These are phyloP conservation scores for Drosophila pruinosa DNA, from an alignment of 1,140 invertebrate genomes.

Conservation along the genomic window DNA sequence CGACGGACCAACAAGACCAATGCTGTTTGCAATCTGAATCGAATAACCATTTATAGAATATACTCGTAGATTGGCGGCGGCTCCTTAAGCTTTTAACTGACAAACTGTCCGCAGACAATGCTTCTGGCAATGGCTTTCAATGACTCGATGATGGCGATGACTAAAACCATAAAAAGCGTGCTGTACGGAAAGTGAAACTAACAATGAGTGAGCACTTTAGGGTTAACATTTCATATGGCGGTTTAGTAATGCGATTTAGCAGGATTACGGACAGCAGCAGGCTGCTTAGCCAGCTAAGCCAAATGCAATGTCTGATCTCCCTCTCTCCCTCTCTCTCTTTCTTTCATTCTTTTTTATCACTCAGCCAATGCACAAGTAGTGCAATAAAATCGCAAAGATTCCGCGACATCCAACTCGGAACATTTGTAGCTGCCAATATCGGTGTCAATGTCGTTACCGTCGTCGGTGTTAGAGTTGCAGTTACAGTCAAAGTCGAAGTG, in stretches of 20 bases:
- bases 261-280: slow-evolving; percentile 78
- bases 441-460: neutral
- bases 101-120: slow-evolving; percentile 33
- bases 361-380: slow-evolving; percentile 5
- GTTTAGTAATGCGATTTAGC: slow-evolving; percentile 82
- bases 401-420: slow-evolving; percentile 2
- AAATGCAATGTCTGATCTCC: slow-evolving; percentile 6
- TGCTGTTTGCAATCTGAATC: neutral
- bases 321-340: neutral
- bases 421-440: neutral
- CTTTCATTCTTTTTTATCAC: neutral
- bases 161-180: slow-evolving; percentile 6
- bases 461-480: slow-evolving; percentile 5
- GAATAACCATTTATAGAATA: slow-evolving; percentile 45
- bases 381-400: slow-evolving; percentile 28
- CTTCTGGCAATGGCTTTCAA: slow-evolving; percentile 36
- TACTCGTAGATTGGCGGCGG: slow-evolving; percentile 15
- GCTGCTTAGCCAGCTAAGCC: slow-evolving; percentile 15
- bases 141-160: slow-evolving; percentile 29
- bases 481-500: neutral
- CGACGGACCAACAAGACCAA: neutral
- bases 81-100: slow-evolving; percentile 13
- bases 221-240: slow-evolving; percentile 83
- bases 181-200: slow-evolving; percentile 72
- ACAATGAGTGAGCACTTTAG: slow-evolving; percentile 82